Conservation (phyloP, 2,113 vertebrate species). For the Illadopsis cleaveri region DNA sequence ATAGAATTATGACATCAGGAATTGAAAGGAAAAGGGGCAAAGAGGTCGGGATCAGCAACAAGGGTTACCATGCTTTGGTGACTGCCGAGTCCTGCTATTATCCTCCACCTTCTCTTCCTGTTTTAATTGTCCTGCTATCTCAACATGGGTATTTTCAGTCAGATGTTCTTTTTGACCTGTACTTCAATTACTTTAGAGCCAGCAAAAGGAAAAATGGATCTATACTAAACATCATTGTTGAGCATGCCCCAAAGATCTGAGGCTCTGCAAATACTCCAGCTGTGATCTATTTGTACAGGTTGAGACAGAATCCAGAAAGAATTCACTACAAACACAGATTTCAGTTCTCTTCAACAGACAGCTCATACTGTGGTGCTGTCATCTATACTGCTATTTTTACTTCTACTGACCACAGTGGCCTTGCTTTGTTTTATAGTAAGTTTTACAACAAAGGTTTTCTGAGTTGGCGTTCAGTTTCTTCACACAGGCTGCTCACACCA, state of each 20-base stretch:
- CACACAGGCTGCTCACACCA: not conserved
- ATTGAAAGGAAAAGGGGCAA: not conserved
- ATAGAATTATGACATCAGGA: not conserved
- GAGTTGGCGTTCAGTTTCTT: not conserved
- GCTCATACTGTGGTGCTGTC: not conserved
- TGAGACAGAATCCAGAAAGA: not conserved
- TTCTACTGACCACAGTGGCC: not conserved
- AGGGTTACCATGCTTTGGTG: not conserved
- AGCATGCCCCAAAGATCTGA: not conserved
- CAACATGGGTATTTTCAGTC: not conserved
- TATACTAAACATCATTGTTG: not conserved
- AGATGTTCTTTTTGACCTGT: conserved; percentile 35
- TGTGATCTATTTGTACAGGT: conserved; percentile 9
- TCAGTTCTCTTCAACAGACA: not conserved
- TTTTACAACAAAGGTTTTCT: not conserved
- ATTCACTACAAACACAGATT: not conserved
- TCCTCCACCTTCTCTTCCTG: not conserved
- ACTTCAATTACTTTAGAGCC: not conserved
- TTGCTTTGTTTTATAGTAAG: not conserved
- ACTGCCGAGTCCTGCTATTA: not conserved
- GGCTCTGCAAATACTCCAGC: conserved; percentile 21
- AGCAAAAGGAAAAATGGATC: not conserved
- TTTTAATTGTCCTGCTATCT: conserved; percentile 16
- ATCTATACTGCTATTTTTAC: not conserved
- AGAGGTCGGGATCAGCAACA: not conserved